Conservation (phyloP, 2,113 vertebrate genomes). For the Arizona elegans region DNA sequence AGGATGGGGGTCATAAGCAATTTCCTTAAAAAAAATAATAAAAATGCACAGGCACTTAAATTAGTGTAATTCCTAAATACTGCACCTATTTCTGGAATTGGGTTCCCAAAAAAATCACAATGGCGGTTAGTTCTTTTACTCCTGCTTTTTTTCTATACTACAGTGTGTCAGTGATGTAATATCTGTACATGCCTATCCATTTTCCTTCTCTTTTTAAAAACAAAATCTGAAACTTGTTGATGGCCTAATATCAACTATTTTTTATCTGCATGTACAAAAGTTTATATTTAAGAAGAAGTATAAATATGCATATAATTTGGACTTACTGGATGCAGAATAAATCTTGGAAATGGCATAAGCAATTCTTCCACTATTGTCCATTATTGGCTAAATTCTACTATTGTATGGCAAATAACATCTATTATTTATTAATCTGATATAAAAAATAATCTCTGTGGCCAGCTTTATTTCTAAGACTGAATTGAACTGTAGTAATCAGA, state of each 20-base stretch:
- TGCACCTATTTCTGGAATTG: neutral
- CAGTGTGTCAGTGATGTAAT: neutral
- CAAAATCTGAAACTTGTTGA: neutral
- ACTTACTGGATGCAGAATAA: neutral
- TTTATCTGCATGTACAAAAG: neutral
- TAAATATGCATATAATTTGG: neutral
- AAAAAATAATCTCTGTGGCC: neutral
- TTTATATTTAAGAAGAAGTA: neutral
- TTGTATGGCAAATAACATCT: neutral
- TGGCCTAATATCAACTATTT: neutral
- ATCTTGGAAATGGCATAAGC: too few species aligned
- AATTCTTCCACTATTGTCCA: neutral
- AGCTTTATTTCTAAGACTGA: neutral
- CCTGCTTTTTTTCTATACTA: neutral
- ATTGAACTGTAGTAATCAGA: neutral
- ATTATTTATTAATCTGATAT: neutral
- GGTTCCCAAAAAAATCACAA: neutral
- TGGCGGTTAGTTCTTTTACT: neutral
- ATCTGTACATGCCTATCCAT: neutral
- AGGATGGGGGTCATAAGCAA: neutral
- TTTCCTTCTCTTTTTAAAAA: neutral
- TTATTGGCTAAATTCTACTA: neutral
- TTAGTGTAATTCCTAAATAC: neutral
- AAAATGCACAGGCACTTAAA: neutral
- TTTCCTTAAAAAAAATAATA: neutral